Evolutionary conservation across 1,140 invertebrate species (phyloP).

Genomic region (Drosophila ficusphila): DNA sequence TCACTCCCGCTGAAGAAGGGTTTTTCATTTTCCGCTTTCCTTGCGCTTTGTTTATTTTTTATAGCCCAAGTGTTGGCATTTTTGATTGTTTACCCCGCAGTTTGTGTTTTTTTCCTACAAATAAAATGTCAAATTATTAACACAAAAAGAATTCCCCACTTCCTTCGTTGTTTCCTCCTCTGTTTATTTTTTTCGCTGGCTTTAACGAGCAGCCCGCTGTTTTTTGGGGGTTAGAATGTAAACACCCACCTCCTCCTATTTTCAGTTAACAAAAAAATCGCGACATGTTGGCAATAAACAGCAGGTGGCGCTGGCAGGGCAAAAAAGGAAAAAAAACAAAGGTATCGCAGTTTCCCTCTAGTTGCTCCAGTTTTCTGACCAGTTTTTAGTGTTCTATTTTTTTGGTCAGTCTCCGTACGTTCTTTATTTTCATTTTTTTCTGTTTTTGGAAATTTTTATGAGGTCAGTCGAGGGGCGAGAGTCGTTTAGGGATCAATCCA

Average conservation of each 20-base stretch:
- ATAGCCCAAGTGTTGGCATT: conserved; percentile 54
- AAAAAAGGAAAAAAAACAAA: conserved; percentile 13
- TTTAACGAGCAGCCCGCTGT: conserved; percentile 25
- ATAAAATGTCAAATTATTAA: conserved; percentile 81
- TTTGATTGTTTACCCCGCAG: conserved; percentile 53
- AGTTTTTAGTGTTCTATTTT: conserved; percentile 58
- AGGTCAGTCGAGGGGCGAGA: conserved; percentile 6
- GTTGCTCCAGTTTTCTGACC: conserved; percentile 73
- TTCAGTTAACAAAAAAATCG: conserved; percentile 51
- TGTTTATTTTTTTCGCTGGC: background rate
- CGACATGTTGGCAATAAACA: conserved; percentile 80
- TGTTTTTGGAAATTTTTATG: conserved; percentile 50
- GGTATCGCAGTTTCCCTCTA: background rate
- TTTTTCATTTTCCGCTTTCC: conserved; percentile 25
- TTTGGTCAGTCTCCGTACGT: conserved; percentile 4
- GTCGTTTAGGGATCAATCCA: conserved; percentile 41
- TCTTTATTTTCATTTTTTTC: conserved; percentile 13
- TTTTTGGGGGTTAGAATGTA: conserved; percentile 26
- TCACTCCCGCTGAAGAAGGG: conserved; percentile 7
- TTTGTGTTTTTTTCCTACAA: conserved; percentile 38
- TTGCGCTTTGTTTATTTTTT: conserved; percentile 3
- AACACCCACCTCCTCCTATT: conserved; percentile 12
- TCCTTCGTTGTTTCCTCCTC: conserved; percentile 1
- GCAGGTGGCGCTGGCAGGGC: conserved; percentile 64
- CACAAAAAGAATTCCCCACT: conserved; percentile 44